Percentiles rank a stretch among this genome's conserved stretches.
phyloP scores from a whole-genome alignment of 2,888 invertebrate species.

The Mythimna lalbum region DNA sequence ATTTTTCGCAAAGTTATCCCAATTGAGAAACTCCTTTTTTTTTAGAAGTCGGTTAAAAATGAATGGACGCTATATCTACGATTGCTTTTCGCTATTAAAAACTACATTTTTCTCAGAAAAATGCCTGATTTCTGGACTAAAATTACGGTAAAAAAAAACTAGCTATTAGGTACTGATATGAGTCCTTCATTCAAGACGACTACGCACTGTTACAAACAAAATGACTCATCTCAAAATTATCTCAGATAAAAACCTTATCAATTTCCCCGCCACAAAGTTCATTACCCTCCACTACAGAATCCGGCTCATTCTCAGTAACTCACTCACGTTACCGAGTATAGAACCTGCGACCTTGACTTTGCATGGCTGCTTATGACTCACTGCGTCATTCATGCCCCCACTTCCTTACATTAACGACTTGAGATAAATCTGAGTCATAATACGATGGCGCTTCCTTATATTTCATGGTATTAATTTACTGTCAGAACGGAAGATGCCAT shows the following conservation, averaged over 20 bases:
- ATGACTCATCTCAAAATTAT: slow-evolving; percentile 21
- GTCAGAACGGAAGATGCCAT: neutral
- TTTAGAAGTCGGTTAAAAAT: no score
- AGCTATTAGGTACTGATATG: neutral
- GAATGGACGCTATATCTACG: no score
- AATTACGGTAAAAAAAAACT: no score
- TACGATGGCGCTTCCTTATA: slow-evolving; percentile 13
- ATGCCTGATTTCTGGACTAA: neutral
- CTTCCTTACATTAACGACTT: slow-evolving; percentile 41
- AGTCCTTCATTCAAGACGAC: neutral
- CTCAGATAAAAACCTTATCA: slow-evolving; percentile 27
- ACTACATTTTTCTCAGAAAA: no score
- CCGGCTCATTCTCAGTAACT: slow-evolving; percentile 32
- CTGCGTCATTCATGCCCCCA: slow-evolving; percentile 21
- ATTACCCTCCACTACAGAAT: slow-evolving; percentile 47
- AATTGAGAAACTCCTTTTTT: no score
- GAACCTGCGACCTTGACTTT: slow-evolving; percentile 55
- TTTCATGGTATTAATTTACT: slow-evolving; percentile 4
- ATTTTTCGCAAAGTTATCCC: no score
- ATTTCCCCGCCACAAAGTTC: slow-evolving; percentile 33
- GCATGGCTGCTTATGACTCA: slow-evolving; percentile 54
- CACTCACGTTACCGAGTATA: slow-evolving; percentile 45
- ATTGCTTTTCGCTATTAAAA: no score
- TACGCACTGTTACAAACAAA: neutral
- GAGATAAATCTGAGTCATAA: slow-evolving; percentile 52